A percentile compares a stretch with the other conserved stretches of the same genome.
Evolutionary conservation across 53 echinoderm and acorn worm genomes (phyloP).

Genomic region (Astropecten irregularis): DNA sequence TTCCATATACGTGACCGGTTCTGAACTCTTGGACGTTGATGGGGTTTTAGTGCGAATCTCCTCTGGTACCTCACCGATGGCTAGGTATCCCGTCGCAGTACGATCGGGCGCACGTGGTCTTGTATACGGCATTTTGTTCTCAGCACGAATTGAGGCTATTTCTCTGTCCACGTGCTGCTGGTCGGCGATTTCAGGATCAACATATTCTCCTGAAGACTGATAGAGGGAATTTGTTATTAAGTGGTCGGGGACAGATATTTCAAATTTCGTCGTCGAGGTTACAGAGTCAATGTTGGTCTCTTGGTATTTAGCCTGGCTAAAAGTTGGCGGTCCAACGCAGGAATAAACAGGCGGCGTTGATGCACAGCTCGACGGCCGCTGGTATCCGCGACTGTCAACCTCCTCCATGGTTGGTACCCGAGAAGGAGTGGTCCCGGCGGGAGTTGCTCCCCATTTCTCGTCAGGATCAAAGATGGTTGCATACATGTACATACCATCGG

Average conservation of each 20-base stretch:
- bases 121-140: background rate
- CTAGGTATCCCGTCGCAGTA: constrained; percentile 9
- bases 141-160: background rate
- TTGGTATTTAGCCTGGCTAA: background rate
- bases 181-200: background rate
- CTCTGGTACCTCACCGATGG: constrained; percentile 46
- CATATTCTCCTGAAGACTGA: constrained; percentile 22
- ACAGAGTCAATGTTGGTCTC: constrained; percentile 19
- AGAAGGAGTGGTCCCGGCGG: background rate
- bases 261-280: background rate
- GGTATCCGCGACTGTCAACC: background rate
- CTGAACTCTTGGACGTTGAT: background rate
- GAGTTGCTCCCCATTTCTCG: constrained; percentile 29
- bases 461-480: constrained; percentile 42
- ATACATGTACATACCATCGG: constrained; percentile 51
- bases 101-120: no score
- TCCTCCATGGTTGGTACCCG: background rate
- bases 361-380: background rate
- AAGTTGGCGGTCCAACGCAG: background rate
- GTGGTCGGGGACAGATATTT: background rate
- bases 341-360: constrained; percentile 22
- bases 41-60: background rate
- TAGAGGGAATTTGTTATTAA: background rate
- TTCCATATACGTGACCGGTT: constrained; percentile 30
- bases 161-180: constrained; percentile 12